Base-by-base conservation (phyloP, 2,888 invertebrate genomes). In the Stenoptilia bipunctidactyla region DNA sequence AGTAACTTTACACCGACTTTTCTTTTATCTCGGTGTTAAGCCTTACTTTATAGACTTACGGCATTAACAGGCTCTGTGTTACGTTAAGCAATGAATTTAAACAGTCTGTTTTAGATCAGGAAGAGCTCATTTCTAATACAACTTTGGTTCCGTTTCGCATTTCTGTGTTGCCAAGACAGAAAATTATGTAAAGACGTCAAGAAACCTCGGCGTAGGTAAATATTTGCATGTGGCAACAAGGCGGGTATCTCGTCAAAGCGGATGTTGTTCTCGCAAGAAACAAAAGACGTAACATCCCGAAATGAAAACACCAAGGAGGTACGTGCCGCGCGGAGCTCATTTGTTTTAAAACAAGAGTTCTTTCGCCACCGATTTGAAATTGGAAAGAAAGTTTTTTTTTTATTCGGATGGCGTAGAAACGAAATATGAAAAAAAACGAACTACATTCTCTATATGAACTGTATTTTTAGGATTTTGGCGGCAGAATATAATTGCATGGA, bases 251-350 rank as follows among this genome's bases (percentile, higher is more conserved):
- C 67, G 58, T 73, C 71, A 69, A 69, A 66, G 68, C 59, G 56
- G 59, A 59, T 56, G 67, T 61, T 62, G 61, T 60, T 50, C 56
- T 58, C 66, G 65, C 30, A 3, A 2, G 10, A 61, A 69, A 74
- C 73, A 73, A 74, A 74, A 73, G 72, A 59, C 60, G 61, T 61
- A 67, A 70, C 63, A 61, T 55, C 54, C 55, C 55, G 54, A 69
- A 72, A 66, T 61, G 30, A 30, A 30, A 30, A 30, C 30, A 8
- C 30, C 8, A 30, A 30, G 30, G 63, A 61, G 66, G 62, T 60
- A 55, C 49, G 50, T 56, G 61, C 57, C 58, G 50, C 54, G 55
- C 46, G 30, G 10, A n/a, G n/a, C 20, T 20, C 30, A 30, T 30
- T 30, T 30, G 30, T 30, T 30, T 10, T 30, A 30, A 20, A 20